These are phyloP conservation scores for Tetheella fluctuosa DNA, from an alignment of 2,888 invertebrate species.

Conservation along the genomic window DNA sequence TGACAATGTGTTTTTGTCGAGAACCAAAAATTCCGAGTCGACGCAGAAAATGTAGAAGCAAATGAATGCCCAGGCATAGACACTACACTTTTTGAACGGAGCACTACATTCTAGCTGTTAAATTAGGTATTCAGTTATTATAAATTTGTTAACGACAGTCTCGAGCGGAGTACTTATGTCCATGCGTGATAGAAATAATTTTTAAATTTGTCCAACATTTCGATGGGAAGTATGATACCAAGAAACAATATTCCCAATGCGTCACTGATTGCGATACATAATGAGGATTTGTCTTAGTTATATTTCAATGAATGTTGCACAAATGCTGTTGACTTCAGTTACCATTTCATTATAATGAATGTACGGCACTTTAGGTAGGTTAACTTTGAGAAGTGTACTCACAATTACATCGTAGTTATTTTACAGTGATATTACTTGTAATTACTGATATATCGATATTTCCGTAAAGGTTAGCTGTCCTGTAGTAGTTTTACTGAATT, in stretches of 20 bases:
- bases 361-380: constrained; percentile 46
- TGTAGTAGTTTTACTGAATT: constrained; percentile 33
- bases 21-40: constrained; percentile 54
- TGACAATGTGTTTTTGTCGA: constrained; percentile 30
- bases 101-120: constrained; percentile 38
- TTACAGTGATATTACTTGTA: constrained; percentile 74
- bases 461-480: constrained; percentile 36
- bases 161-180: constrained; percentile 2
- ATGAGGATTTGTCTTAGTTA: constrained; percentile 21
- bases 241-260: constrained; percentile 8
- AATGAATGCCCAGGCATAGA: constrained; percentile 48
- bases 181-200: constrained; percentile 15
- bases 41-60: constrained; percentile 59
- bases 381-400: constrained; percentile 51
- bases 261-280: neutral
- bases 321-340: constrained; percentile 60
- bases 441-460: constrained; percentile 38
- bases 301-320: constrained; percentile 46
- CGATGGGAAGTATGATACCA: constrained; percentile 9
- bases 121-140: constrained; percentile 20
- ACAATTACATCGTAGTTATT: constrained; percentile 49
- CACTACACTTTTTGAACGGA: constrained; percentile 40
- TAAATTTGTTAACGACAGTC: constrained; percentile 20
- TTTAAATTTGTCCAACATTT: constrained; percentile 15
- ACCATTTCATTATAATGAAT: constrained; percentile 60